A percentile compares a stretch with the other conserved stretches of the same genome.
Conservation (phyloP, 2,888 invertebrate species). For the Lagria hirta region DNA sequence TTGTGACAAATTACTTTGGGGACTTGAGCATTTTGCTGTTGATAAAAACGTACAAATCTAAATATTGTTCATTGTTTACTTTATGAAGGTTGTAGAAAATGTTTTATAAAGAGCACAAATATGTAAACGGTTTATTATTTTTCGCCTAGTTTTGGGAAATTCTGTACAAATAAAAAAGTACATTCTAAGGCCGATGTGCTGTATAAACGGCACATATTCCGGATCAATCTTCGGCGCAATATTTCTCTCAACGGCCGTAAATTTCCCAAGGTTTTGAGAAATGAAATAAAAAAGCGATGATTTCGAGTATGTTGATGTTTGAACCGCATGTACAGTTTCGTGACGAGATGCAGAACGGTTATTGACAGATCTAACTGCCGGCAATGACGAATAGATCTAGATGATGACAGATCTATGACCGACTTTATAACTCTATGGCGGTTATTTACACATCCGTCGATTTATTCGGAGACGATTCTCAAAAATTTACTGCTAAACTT, state of each 20-base stretch:
- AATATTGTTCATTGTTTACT: too few relatives aligned
- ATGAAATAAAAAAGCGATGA: conserved; percentile 26
- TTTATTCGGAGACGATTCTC: conserved; percentile 6
- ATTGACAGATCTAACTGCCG: conserved; percentile 43
- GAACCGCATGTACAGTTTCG: conserved; percentile 16
- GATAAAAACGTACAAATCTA: too few relatives aligned
- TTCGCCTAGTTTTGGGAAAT: too few relatives aligned
- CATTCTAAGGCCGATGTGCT: too few relatives aligned
- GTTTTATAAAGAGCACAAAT: too few relatives aligned
- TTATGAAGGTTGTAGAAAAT: too few relatives aligned
- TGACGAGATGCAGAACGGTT: conserved; percentile 36
- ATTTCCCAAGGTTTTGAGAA: conserved; percentile 24
- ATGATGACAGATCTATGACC: conserved; percentile 46
- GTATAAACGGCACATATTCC: conserved; percentile 13
- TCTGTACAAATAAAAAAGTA: too few relatives aligned
- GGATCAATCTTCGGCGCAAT: conserved; percentile 16
- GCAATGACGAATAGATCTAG: conserved; percentile 46
- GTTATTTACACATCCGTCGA: conserved; percentile 25
- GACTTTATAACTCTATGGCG: conserved; percentile 26
- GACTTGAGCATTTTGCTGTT: too few relatives aligned
- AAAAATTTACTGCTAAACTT: too few relatives aligned
- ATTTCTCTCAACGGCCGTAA: conserved; percentile 21
- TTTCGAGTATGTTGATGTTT: conserved; percentile 25
- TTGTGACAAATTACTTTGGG: too few relatives aligned
- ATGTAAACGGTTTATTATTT: too few relatives aligned